These are phyloP conservation scores for Sebastes schlegelii DNA, from an alignment of 2,113 vertebrate species.

Conservation along the genomic window DNA sequence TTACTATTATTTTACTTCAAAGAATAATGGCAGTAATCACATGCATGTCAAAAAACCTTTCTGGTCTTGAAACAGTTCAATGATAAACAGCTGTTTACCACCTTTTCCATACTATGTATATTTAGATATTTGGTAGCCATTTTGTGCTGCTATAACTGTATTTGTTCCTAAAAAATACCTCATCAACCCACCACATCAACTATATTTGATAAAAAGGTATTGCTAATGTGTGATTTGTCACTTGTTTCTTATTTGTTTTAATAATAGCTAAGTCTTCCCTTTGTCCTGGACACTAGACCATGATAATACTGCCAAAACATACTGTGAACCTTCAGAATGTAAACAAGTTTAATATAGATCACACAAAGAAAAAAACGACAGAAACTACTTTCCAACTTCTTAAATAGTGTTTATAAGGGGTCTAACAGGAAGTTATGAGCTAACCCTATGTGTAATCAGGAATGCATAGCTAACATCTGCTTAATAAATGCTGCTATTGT, in stretches of 20 bases:
- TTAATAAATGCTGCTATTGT: background rate
- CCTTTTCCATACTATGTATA: background rate
- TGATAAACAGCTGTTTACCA: background rate
- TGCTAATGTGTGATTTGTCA: background rate
- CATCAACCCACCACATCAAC: background rate
- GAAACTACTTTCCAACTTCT: background rate
- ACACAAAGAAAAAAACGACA: background rate
- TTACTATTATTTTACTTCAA: background rate
- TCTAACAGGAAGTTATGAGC: background rate
- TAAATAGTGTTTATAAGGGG: background rate
- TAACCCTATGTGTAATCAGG: too few relatives aligned
- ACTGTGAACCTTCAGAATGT: background rate
- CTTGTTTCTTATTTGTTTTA: background rate
- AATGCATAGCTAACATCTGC: background rate
- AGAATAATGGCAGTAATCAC: background rate
- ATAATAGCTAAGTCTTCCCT: background rate
- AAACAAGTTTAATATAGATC: background rate
- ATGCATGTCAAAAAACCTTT: background rate
- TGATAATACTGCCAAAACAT: background rate
- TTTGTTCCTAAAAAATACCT: background rate
- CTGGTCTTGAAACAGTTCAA: background rate
- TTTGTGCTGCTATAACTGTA: constrained; percentile 2
- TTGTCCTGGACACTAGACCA: background rate
- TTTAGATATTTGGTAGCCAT: background rate
- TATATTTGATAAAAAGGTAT: background rate